Conservation (phyloP, 1,140 invertebrate genomes). For the Gerris buenoi region DNA sequence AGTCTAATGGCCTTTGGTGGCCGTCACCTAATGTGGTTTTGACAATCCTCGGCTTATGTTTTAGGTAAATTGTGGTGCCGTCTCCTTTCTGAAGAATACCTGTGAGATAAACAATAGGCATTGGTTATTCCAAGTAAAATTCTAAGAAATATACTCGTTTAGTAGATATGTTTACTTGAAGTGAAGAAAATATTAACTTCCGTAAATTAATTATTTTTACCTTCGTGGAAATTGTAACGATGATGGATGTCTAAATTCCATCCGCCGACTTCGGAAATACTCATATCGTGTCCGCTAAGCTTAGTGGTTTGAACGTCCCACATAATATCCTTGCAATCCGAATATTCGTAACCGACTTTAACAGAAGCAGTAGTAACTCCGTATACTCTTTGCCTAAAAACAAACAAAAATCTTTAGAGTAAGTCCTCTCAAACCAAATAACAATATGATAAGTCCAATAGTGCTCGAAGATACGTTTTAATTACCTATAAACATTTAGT, state of each 20-base stretch:
- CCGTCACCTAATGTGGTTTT: constrained; percentile 87
- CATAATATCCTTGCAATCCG: constrained; percentile 79
- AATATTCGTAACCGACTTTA: constrained; percentile 90
- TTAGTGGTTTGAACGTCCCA: constrained; percentile 93
- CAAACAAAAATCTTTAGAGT: not conserved
- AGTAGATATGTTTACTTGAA: too few relatives aligned
- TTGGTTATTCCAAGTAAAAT: too few relatives aligned
- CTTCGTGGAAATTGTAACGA: constrained; percentile 93
- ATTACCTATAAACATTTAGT: constrained; percentile 69
- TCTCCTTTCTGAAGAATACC: constrained; percentile 93
- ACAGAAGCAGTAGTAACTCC: constrained; percentile 81
- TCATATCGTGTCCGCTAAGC: constrained; percentile 87
- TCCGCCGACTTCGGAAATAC: constrained; percentile 85
- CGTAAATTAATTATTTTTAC: constrained; percentile 34
- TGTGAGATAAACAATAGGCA: too few relatives aligned
- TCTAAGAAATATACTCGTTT: too few relatives aligned
- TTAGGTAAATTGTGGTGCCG: constrained; percentile 88
- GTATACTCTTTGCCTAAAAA: constrained; percentile 68
- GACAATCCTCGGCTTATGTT: constrained; percentile 81
- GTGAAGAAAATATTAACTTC: too few relatives aligned
- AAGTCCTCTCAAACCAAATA: not conserved
- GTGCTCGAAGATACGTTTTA: not conserved
- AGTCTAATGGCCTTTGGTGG: constrained; percentile 68
- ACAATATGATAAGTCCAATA: constrained; percentile 12
- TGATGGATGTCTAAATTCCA: constrained; percentile 98